Evolutionary conservation across 2,797 vertebrate genomes (phyloP).

Genomic region (Pseudochaenichthys georgianus): DNA sequence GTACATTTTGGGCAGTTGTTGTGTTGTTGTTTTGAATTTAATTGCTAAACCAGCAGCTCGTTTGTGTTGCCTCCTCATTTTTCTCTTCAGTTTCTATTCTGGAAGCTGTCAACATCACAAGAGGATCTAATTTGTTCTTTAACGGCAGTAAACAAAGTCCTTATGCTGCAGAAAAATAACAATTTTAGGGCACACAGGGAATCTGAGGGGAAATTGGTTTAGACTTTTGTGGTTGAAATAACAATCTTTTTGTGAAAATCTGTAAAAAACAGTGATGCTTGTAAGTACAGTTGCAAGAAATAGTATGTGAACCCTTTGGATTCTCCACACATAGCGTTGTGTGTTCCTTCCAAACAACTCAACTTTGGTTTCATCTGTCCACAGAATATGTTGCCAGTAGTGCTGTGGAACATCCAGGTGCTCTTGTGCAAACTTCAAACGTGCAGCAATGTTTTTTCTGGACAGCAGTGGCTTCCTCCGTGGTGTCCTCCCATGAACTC

Average conservation of each 20-base stretch:
- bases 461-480: too few relatives aligned
- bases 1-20: background rate
- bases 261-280: background rate
- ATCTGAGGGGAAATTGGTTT: background rate
- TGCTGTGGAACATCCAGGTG: too few relatives aligned
- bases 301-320: too few relatives aligned
- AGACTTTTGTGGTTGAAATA: background rate
- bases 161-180: background rate
- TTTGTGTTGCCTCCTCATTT: slow-evolving; percentile 25
- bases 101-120: slow-evolving; percentile 27
- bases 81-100: slow-evolving; percentile 1
- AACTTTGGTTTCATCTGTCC: too few relatives aligned
- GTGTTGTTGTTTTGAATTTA: background rate
- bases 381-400: too few relatives aligned
- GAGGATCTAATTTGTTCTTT: slow-evolving; percentile 17
- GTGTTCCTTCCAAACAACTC: too few relatives aligned
- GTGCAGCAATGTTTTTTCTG: too few relatives aligned
- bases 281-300: too few relatives aligned
- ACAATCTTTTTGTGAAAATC: background rate
- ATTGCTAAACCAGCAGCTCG: slow-evolving; percentile 24
- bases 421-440: too few relatives aligned
- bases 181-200: background rate
- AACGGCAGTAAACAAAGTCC: slow-evolving; percentile 8
- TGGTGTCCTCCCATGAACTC: too few relatives aligned
- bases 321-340: too few relatives aligned